Evolutionary conservation across 1,140 invertebrate species (phyloP).

Genomic region (roundworm (Caenorhabditis elegans)): DNA sequence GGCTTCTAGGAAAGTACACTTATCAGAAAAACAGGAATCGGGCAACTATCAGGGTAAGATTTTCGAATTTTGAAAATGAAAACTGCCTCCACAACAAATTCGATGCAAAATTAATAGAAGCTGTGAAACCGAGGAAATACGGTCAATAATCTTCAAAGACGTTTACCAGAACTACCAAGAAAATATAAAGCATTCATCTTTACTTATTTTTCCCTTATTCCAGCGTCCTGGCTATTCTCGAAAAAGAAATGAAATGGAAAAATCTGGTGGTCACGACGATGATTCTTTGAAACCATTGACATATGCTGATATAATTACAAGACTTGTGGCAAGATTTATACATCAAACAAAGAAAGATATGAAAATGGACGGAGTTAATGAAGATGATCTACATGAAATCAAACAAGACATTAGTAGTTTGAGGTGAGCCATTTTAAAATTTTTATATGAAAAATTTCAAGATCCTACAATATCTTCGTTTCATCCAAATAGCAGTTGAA

Average conservation of each 20-base stretch:
- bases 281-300: constrained; percentile 55
- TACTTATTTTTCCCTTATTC: too few species aligned
- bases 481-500: too few species aligned
- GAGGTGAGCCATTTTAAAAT: constrained; percentile 67
- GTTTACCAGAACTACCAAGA: too few species aligned
- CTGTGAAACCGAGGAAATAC: too few species aligned
- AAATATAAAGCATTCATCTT: too few species aligned
- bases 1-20: constrained; percentile 60
- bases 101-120: background rate
- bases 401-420: constrained; percentile 73
- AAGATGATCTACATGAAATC: constrained; percentile 72
- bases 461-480: too few species aligned
- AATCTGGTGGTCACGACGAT: constrained; percentile 29
- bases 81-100: background rate
- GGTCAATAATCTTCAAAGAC: too few species aligned
- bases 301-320: constrained; percentile 70
- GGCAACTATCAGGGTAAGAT: constrained; percentile 60
- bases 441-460: too few species aligned
- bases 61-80: background rate
- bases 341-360: constrained; percentile 70
- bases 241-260: constrained; percentile 56
- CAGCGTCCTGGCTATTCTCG: constrained; percentile 62
- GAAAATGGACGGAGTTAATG: constrained; percentile 72
- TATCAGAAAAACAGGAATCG: constrained; percentile 56
- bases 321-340: constrained; percentile 68